phyloP scores from a whole-genome alignment of 2,888 invertebrate genomes.

The Drosophila differens region DNA sequence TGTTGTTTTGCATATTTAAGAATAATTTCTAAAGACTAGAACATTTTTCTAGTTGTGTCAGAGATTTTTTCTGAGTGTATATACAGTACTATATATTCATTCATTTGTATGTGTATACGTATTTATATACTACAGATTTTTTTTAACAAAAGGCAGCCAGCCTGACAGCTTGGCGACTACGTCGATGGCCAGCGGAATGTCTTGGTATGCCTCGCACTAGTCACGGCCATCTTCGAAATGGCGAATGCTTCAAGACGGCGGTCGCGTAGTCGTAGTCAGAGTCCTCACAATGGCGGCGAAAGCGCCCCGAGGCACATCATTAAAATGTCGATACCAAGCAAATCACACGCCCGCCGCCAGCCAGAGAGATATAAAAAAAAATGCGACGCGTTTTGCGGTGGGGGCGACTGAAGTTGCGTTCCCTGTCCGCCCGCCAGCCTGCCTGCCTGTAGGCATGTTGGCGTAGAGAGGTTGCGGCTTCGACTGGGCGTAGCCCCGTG shows the following conservation, averaged over 20 bases:
- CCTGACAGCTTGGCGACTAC: constrained; percentile 54
- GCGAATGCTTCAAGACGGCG: constrained; percentile 63
- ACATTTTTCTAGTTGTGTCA: neutral
- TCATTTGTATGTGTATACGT: constrained; percentile 9
- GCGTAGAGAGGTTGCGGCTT: neutral
- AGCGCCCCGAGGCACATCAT: constrained; percentile 81
- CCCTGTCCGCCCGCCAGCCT: constrained; percentile 3
- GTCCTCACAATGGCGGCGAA: constrained; percentile 66
- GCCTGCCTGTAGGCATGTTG: constrained; percentile 1
- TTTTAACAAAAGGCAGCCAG: constrained; percentile 48
- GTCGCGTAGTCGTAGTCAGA: constrained; percentile 21
- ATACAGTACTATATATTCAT: constrained; percentile 3
- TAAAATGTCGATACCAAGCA: constrained; percentile 84
- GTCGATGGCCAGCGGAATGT: constrained; percentile 60
- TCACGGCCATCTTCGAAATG: constrained; percentile 38
- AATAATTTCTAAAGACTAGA: neutral
- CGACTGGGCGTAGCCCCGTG: constrained; percentile 63
- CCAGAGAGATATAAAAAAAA: constrained; percentile 58
- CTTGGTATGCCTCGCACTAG: constrained; percentile 52
- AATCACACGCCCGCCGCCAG: constrained; percentile 78
- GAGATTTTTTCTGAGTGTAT: neutral
- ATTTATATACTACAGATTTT: constrained; percentile 5
- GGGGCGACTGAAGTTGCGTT: constrained; percentile 28
- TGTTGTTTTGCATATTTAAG: too few species aligned
- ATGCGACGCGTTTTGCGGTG: constrained; percentile 67